A percentile compares a stretch with the other conserved stretches of the same genome.
Evolutionary conservation across 2,797 vertebrate genomes (phyloP).

Genomic region (Enteromius viviparus): DNA sequence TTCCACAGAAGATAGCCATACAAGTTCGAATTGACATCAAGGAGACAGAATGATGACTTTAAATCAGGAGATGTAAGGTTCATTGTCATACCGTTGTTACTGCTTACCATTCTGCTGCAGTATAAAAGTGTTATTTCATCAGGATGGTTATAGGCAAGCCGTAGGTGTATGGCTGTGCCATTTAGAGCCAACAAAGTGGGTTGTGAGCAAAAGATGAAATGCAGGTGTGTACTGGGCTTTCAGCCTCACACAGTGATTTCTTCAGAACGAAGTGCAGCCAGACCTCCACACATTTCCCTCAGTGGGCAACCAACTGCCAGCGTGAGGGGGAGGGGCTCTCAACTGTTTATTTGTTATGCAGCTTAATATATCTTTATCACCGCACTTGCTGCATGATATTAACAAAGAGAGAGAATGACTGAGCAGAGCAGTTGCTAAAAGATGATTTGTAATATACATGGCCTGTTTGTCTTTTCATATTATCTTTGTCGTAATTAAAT

Average conservation of each 20-base stretch:
- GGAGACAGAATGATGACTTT: not conserved
- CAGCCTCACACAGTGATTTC: slow-evolving; percentile 1
- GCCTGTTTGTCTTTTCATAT: not conserved
- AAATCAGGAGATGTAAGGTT: not conserved
- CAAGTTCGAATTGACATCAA: not conserved
- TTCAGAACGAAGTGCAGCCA: slow-evolving; percentile 13
- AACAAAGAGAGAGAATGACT: slow-evolving; percentile 15
- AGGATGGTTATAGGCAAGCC: not conserved
- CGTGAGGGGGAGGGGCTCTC: not conserved
- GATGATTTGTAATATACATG: not conserved
- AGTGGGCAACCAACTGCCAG: slow-evolving; percentile 13
- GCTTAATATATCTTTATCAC: slow-evolving; percentile 22
- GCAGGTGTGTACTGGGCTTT: slow-evolving; percentile 39
- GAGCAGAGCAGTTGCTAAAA: not conserved
- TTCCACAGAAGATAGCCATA: not conserved
- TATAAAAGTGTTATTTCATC: slow-evolving; percentile 16
- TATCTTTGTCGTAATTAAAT: slow-evolving; percentile 5
- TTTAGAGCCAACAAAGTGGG: slow-evolving; percentile 34
- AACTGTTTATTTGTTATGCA: slow-evolving; percentile 28
- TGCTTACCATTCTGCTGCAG: not conserved
- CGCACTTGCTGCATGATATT: slow-evolving; percentile 7
- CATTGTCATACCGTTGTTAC: not conserved
- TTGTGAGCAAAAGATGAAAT: slow-evolving; percentile 30
- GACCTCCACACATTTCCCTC: slow-evolving; percentile 16
- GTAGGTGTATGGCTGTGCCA: slow-evolving; percentile 27